Evolutionary conservation across 2,888 invertebrate genomes (phyloP).

Genomic region (Athetis lepigone): DNA sequence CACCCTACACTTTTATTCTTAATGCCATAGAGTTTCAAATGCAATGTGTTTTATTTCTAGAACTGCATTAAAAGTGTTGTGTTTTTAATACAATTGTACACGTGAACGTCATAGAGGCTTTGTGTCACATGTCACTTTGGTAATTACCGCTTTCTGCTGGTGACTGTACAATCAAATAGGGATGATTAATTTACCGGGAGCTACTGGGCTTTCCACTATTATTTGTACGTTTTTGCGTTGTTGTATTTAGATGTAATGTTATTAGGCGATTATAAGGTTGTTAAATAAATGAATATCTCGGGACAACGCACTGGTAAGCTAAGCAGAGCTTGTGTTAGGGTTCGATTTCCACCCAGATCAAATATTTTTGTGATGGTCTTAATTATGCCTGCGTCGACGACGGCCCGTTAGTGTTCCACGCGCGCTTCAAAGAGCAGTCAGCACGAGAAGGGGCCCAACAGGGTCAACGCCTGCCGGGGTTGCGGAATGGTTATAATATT

Average conservation of each 20-base stretch:
- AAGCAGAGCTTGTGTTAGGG: no score
- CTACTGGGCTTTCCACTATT: slow-evolving; percentile 26
- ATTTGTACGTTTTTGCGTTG: slow-evolving; percentile 20
- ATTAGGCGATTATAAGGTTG: no score
- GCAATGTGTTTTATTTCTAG: neutral
- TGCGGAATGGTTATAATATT: no score
- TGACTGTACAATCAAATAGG: slow-evolving; percentile 64
- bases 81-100: slow-evolving; percentile 57
- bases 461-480: no score
- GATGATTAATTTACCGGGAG: slow-evolving; percentile 60
- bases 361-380: no score
- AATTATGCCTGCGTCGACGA: no score
- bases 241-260: neutral
- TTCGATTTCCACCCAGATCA: no score
- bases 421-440: no score
- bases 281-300: no score
- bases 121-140: slow-evolving; percentile 68
- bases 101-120: slow-evolving; percentile 62
- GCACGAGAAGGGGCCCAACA: no score
- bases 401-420: no score
- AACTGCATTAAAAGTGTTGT: slow-evolving; percentile 15
- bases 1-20: neutral
- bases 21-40: slow-evolving; percentile 23
- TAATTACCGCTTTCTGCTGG: slow-evolving; percentile 66
- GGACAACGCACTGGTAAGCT: no score